These are phyloP conservation scores for Anabacerthia variegaticeps DNA, from an alignment of 2,797 vertebrate genomes.

Conservation along the genomic window DNA sequence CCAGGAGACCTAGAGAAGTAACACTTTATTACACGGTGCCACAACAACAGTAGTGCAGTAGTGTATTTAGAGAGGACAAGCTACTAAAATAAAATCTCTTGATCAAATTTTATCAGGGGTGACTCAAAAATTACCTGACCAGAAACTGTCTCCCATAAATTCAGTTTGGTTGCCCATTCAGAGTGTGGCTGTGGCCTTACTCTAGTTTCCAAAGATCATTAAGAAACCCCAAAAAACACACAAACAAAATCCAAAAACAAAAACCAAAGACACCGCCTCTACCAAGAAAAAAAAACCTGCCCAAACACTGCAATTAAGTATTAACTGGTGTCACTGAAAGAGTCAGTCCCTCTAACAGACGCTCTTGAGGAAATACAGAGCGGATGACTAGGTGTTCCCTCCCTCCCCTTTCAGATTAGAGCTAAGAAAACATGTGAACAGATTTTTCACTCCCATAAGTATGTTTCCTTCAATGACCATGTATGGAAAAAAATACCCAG, in stretches of 20 bases:
- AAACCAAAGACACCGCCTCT: not conserved
- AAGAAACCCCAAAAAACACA: not conserved
- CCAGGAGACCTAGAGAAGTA: not conserved
- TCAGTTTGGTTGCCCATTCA: not conserved
- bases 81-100: not conserved
- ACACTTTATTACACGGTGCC: not conserved
- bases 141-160: not conserved
- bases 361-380: not conserved
- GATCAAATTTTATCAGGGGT: not conserved
- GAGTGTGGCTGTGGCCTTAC: not conserved
- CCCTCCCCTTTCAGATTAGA: not conserved
- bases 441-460: not conserved
- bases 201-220: not conserved
- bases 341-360: not conserved
- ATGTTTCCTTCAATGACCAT: not conserved
- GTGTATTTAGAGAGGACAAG: not conserved
- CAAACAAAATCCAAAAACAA: too few species aligned
- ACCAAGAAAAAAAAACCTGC: not conserved
- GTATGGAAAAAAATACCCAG: not conserved
- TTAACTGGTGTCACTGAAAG: not conserved
- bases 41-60: not conserved
- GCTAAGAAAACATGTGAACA: not conserved
- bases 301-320: slow-evolving; percentile 2
- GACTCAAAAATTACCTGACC: not conserved
- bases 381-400: not conserved